These are phyloP conservation scores for Chaenocephalus aceratus DNA, from an alignment of 2,113 vertebrate genomes.

Conservation along the genomic window DNA sequence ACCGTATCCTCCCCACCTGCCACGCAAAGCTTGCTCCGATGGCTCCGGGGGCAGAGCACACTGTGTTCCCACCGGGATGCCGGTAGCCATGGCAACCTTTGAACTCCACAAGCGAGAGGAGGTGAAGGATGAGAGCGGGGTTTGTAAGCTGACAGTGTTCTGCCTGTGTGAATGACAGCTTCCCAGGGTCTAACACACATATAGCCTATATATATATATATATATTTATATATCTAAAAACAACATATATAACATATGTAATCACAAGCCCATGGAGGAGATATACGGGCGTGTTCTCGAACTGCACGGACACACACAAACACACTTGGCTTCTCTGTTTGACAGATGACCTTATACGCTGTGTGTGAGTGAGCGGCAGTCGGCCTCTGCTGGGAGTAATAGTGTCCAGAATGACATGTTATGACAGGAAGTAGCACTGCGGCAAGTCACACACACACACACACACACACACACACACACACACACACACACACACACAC, in stretches of 20 bases:
- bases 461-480: conserved; percentile 1
- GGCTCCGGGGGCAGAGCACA: conserved; percentile 58
- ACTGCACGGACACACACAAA: conserved; percentile 14
- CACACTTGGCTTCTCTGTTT: conserved; percentile 46
- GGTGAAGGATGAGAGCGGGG: conserved; percentile 57
- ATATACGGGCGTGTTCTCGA: conserved; percentile 7
- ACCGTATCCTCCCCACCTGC: conserved; percentile 41
- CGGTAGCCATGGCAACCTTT: conserved; percentile 75
- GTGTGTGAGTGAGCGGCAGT: conserved; percentile 53
- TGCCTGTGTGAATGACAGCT: conserved; percentile 56
- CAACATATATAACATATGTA: not conserved
- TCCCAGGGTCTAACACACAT: not conserved
- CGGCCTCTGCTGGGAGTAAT: conserved; percentile 63
- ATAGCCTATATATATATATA: not conserved
- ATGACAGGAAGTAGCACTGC: conserved; percentile 43
- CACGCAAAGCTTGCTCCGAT: conserved; percentile 24
- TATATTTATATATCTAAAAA: not conserved
- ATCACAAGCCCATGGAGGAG: not conserved
- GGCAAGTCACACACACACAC: conserved; percentile 24
- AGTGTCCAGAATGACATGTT: conserved; percentile 71
- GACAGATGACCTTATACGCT: conserved; percentile 73
- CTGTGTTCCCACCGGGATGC: conserved; percentile 54
- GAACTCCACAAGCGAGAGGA: conserved; percentile 54
- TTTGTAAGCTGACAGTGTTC: conserved; percentile 37
- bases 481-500: not conserved